Base-by-base conservation (phyloP, 23 tunicate genomes). In the Ascidia mentula region DNA sequence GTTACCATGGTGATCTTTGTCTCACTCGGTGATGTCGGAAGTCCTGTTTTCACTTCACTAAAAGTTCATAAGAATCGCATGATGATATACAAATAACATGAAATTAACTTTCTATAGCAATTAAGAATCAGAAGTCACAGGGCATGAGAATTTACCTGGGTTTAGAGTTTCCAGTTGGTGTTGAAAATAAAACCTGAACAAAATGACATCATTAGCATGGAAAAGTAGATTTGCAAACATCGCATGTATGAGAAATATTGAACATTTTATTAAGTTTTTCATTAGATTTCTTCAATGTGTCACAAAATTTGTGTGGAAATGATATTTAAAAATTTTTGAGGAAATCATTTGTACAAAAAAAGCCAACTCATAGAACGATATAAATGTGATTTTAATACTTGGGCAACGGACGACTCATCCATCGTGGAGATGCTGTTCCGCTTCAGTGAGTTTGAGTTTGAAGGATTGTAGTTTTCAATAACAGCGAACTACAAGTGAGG, bases 401-500 rank as follows among this genome's bases (percentile, higher is more conserved):
- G 65, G 4, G 65, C 65, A 53, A 53, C 65, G 4, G 65, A 53
- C 22, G 65, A 53, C 13, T 53, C 65, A 38, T 74, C 78, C 35
- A 45, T 32, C 15, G 69, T 45, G 6, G 81, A 77, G 69, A 77
- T 8, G 34, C 81, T 77, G 81, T 77, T 37, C 3, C 81, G 69
- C 53, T 77, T 77, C 15, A 53, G 75, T 4, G 40, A 71, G 13
- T 28, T 74, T 74, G 78, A 39, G 46, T 37, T 74, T 26, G 78
- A 74, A 3, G 33, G 24, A 9, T 5, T 40, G 22, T 33, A 22
- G 34, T 77, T 77, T 40, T 77, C 81, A 42, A 77, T 77, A 4
- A 77, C 69, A 32, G 40, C 31, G 45, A 77, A 77, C 81, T 77
- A 18, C 18, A 38, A 45, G 30, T 28, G n/a, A 8, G 38, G 32